A percentile compares a stretch with the other conserved stretches of the same genome.
Conservation (phyloP, 2,797 vertebrate species). For the Pteropus rufus region DNA sequence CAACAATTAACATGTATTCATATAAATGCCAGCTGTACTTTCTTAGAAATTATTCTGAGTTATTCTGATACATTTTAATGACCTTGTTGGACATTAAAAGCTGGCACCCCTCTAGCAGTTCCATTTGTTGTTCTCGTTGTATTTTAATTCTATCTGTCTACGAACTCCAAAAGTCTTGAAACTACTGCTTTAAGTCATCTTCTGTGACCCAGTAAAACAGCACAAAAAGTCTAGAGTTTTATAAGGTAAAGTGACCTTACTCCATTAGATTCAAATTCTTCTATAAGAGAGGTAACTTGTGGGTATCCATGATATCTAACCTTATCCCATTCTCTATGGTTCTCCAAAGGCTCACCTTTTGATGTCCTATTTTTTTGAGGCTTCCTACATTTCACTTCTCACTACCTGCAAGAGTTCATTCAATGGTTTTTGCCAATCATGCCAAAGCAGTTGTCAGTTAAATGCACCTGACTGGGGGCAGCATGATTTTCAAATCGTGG, state of each 20-base stretch:
- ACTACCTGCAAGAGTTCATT: background rate
- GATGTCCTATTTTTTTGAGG: background rate
- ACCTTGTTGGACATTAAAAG: background rate
- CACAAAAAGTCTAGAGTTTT: background rate
- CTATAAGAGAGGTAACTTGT: background rate
- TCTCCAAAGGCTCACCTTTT: background rate
- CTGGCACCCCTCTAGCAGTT: background rate
- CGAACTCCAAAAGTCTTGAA: background rate
- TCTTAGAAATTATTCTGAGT: constrained; percentile 18
- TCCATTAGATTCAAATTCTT: background rate
- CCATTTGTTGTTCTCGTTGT: background rate
- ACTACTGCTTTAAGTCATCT: background rate
- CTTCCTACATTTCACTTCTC: background rate
- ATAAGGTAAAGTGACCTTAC: background rate
- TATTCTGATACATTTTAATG: background rate
- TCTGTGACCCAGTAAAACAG: background rate
- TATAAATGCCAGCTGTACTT: background rate
- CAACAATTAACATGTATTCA: background rate
- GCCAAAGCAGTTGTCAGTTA: background rate
- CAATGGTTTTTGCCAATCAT: background rate
- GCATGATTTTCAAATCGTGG: background rate
- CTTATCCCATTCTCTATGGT: background rate
- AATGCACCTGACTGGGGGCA: background rate
- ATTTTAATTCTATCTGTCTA: background rate
- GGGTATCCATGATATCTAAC: background rate